These are phyloP conservation scores for Rhea pennata DNA, from an alignment of 2,113 vertebrate species.

Conservation along the genomic window DNA sequence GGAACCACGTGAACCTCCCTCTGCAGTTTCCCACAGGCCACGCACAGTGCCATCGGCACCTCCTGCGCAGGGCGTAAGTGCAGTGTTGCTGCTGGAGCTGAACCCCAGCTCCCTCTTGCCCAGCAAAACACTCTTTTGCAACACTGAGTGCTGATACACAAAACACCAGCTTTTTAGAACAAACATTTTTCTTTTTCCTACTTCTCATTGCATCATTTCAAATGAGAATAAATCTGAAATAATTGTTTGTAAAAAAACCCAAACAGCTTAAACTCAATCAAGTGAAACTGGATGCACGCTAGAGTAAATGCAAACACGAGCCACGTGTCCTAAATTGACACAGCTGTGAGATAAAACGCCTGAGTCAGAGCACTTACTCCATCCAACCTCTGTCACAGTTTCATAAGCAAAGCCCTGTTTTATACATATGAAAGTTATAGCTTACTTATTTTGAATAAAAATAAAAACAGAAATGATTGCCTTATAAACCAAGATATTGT, in stretches of 20 bases:
- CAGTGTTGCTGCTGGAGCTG: fast-evolving
- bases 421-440: neutral
- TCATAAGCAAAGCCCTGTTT: neutral
- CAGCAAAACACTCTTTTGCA: neutral
- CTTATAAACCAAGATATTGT: neutral
- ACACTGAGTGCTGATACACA: too few species aligned
- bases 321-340: fast-evolving
- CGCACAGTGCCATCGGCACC: neutral
- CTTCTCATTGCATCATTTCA: neutral
- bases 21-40: neutral
- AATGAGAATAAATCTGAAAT: neutral
- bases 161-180: neutral
- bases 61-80: neutral
- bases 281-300: fast-evolving
- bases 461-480: neutral
- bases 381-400: neutral
- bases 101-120: neutral
- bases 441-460: neutral
- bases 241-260: neutral
- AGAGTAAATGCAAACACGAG: neutral
- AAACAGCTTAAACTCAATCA: neutral
- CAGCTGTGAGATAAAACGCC: neutral
- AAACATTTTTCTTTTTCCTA: neutral
- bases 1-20: neutral
- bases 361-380: neutral